These are phyloP conservation scores for Oriolus oriolus DNA, from an alignment of 2,113 vertebrate species.

Conservation along the genomic window DNA sequence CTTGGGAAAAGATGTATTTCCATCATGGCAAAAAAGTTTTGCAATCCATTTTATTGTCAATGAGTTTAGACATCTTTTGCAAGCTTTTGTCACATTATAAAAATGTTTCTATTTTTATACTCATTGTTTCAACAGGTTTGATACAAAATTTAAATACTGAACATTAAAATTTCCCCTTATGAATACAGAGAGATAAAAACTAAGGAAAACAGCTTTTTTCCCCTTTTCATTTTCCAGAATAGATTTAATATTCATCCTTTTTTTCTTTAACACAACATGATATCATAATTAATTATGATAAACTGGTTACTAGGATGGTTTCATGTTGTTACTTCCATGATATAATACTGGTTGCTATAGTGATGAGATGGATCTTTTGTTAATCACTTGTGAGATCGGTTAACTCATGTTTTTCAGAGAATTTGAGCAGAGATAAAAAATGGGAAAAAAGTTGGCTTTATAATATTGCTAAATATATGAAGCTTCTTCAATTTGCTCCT, in stretches of 20 bases:
- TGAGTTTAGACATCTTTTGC: not conserved
- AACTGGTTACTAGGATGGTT: constrained; percentile 77
- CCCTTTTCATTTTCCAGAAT: constrained; percentile 27
- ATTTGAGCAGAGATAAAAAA: constrained; percentile 51
- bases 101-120: not conserved
- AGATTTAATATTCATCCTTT: constrained; percentile 54
- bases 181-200: constrained; percentile 8
- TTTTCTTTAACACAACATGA: constrained; percentile 73
- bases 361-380: constrained; percentile 73
- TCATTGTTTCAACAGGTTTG: constrained; percentile 29
- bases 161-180: not conserved
- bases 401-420: constrained; percentile 68
- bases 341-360: constrained; percentile 83
- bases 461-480: constrained; percentile 22
- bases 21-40: not conserved
- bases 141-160: not conserved
- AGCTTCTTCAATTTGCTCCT: not conserved
- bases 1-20: not conserved
- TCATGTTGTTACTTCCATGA: constrained; percentile 75
- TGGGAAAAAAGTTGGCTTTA: not conserved
- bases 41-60: not conserved
- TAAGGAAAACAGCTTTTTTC: not conserved
- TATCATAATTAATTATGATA: constrained; percentile 80
- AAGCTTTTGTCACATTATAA: not conserved
- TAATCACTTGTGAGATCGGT: constrained; percentile 74